A percentile compares a stretch with the other conserved stretches of the same genome.
Conservation (phyloP, 2,888 invertebrate genomes). For the Neelides folsomi region DNA sequence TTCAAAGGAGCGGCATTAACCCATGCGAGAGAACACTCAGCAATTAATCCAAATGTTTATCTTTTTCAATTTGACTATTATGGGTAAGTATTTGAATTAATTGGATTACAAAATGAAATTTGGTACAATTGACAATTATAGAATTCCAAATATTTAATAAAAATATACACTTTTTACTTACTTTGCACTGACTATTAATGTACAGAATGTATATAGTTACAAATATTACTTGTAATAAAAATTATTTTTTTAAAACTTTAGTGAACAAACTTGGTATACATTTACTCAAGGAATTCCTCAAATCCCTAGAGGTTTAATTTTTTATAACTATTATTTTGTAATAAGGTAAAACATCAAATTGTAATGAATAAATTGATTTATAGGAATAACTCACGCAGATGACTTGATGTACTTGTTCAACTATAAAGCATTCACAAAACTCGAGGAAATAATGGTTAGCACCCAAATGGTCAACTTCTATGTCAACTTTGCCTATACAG, state of each 20-base stretch:
- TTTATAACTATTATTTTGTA: background rate
- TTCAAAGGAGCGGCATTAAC: constrained; percentile 7
- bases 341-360: background rate
- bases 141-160: no score
- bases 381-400: constrained; percentile 12
- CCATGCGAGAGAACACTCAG: constrained; percentile 5
- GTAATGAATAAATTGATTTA: background rate
- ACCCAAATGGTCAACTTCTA: background rate
- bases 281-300: constrained; percentile 10
- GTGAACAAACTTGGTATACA: constrained; percentile 6
- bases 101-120: background rate
- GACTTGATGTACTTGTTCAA: constrained; percentile 12
- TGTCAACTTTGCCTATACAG: constrained; percentile 10
- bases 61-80: constrained; percentile 11
- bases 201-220: background rate
- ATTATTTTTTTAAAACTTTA: background rate
- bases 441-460: constrained; percentile 1
- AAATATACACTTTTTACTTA: no score
- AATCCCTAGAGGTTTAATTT: constrained; percentile 7
- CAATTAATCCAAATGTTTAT: constrained; percentile 1
- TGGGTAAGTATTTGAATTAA: constrained; percentile 5
- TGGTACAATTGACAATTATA: no score
- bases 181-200: no score
- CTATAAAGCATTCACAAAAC: background rate
- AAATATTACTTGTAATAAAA: background rate